A percentile compares a stretch with the other conserved stretches of the same genome.
These are phyloP conservation scores for Anolis sagrei DNA, from an alignment of 2,113 vertebrate species.

Conservation along the genomic window DNA sequence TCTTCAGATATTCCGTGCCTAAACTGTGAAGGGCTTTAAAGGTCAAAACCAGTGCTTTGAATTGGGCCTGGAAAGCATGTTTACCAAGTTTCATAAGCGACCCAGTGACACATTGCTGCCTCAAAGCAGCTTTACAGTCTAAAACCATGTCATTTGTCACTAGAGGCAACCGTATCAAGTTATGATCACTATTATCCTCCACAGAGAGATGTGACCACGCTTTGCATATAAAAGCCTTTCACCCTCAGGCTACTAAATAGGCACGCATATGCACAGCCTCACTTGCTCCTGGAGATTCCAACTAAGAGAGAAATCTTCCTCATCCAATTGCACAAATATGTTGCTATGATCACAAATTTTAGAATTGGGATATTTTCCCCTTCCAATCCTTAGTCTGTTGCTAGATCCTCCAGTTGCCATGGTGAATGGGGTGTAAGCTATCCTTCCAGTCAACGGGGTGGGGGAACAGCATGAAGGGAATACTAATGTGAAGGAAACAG, in stretches of 20 bases:
- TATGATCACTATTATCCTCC: conserved; percentile 45
- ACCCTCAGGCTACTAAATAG: conserved; percentile 48
- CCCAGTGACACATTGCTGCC: neutral
- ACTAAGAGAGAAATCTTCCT: conserved; percentile 57
- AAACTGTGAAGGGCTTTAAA: neutral
- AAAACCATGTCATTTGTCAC: neutral
- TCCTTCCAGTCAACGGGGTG: conserved; percentile 66
- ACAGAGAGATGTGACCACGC: conserved; percentile 52
- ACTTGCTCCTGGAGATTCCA: conserved; percentile 60
- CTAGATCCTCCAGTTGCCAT: conserved; percentile 80
- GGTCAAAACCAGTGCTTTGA: neutral
- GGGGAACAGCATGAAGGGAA: conserved; percentile 71
- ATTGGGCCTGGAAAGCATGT: neutral
- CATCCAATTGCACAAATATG: conserved; percentile 45
- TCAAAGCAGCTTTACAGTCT: neutral
- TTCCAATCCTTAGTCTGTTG: conserved; percentile 70
- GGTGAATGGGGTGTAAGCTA: conserved; percentile 75
- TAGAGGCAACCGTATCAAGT: conserved; percentile 35
- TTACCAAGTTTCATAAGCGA: neutral
- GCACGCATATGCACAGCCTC: conserved; percentile 39
- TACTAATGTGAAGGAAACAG: conserved; percentile 67
- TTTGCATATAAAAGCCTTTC: conserved; percentile 61
- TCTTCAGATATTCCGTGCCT: neutral
- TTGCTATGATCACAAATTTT: conserved; percentile 79
- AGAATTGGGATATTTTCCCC: conserved; percentile 76